Evolutionary conservation across 92 coral and sea anemone species (phyloP), one percentile per base, ranked within the genome.

Genomic region (Zoanthus gigantus): DNA sequence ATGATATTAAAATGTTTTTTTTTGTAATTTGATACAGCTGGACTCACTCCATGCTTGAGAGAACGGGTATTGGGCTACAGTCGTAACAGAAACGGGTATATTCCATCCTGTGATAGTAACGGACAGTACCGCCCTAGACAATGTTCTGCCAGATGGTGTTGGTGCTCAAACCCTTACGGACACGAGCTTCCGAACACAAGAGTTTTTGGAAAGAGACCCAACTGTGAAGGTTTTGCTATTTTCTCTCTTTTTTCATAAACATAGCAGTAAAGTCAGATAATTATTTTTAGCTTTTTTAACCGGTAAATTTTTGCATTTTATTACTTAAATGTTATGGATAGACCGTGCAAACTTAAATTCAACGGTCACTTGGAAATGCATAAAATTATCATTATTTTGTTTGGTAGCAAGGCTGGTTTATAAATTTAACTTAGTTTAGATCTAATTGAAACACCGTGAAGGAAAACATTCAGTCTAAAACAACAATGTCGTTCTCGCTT

Each of bases 101-200:
- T 81, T 81, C 85, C 85, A 47, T 81, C 85, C 52, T 81, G 85
- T 44, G 85, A 66, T 30, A 81, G 85, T 7, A 81, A 65, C 17
- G 85, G 85, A 28, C 54, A 66, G 12, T 81, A 65, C 75, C 42
- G 44, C 6, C 60, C 85, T 4, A 63, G 54, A 6, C 85, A 81
- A n/a, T 81, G 85, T 18, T 81, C 85, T 23, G 60, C 58, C 34
- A 65, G 60, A 81, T 81, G 73, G 57, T 81, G 85, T 53, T 81
- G 85, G 85, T 81, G 85, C 45, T 45, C 73, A 66, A 71, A 81
- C 58, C 34, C 74, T n/a, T 69, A 65, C 13, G 85, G 85, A 60
- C 85, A 81, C 37, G 85, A 81, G 11, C 85, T 81, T 65, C 85
- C 85, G 7, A 45, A 66, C 71, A 81, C 85, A 45, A 81, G 85